phyloP scores from a whole-genome alignment of 1,140 invertebrate genomes.

The Drosophila novamexicana region DNA sequence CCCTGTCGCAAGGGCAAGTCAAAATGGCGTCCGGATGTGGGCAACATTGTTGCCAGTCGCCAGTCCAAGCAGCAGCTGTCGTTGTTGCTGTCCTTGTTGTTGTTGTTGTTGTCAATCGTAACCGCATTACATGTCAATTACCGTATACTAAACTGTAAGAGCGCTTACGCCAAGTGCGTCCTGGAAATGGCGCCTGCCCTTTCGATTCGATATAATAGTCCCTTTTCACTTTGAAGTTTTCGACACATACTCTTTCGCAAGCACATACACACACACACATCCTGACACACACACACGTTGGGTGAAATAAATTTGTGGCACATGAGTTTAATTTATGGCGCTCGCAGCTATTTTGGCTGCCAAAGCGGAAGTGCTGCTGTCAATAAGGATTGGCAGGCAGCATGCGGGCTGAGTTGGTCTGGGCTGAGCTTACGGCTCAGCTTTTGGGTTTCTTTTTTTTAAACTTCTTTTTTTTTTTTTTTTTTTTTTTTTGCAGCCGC shows the following conservation, averaged over 20 bases:
- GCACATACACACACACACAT: constrained; percentile 17
- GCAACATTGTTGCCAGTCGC: constrained; percentile 71
- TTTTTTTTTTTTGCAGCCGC: constrained; percentile 14
- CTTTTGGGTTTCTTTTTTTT: constrained; percentile 16
- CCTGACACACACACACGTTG: constrained; percentile 10
- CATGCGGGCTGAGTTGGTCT: constrained; percentile 50
- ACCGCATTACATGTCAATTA: constrained; percentile 82
- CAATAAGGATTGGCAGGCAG: constrained; percentile 80
- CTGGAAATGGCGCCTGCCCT: constrained; percentile 43
- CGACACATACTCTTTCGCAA: constrained; percentile 8
- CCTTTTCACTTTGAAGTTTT: constrained; percentile 51
- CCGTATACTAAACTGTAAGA: constrained; percentile 76
- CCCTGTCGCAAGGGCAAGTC: constrained; percentile 38
- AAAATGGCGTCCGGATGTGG: constrained; percentile 74
- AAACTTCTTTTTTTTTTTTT: constrained; percentile 1
- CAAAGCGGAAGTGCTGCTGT: constrained; percentile 79
- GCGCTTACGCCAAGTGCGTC: constrained; percentile 71
- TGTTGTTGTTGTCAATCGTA: constrained; percentile 77
- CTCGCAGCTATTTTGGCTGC: constrained; percentile 81
- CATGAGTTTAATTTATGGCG: constrained; percentile 78
- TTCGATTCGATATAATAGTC: constrained; percentile 46
- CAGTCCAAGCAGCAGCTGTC: constrained; percentile 25
- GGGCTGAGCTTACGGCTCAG: neutral
- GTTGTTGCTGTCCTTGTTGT: constrained; percentile 11
- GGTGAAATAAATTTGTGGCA: constrained; percentile 66